Base-by-base conservation (phyloP, 2,888 invertebrate genomes). In the Merodon equestris region DNA sequence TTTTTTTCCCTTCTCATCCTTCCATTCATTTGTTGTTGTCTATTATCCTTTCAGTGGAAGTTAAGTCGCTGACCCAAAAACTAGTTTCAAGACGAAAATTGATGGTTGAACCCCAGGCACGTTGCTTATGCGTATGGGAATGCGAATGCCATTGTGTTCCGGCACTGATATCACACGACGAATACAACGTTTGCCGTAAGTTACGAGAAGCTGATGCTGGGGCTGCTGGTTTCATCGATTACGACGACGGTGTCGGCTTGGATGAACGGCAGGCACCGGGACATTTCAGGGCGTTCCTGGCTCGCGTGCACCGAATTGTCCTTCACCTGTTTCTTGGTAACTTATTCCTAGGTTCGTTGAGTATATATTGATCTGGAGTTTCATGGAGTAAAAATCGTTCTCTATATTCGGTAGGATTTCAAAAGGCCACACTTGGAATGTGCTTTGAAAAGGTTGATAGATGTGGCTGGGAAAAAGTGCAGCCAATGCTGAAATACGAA, bases 81-180 rank as follows among this genome's bases (percentile, higher is more conserved):
- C 72, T 82, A 58, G 74, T 84, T 34, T 68, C 84, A 17, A 67
- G 68, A 61, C 85, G 88, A 27, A 19, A 81, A 13, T 82, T 87
- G 72, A 77, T 82, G 12, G 75, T 87, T 34, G 83, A 85, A 66
- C 81, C 82, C n/a, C 75, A 83, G 53, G 74, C 82, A 9, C 85
- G 88, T 47, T 87, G 88, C 70, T 83, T 87, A 47, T 87, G 88
- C 74, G 70, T 87, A 9, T 86, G 86, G 86, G 82, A 85, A 14
- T 87, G 88, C 60, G 79, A 82, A 2, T 87, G 87, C 40, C 84
- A 86, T 50, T 87, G 88, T 61, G 77, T 86, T 13, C 63, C 75
- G 13, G 83, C 84, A 54, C 56, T 84, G n/a, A 84, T 85, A 60
- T 82, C 84, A 3, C 82, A 83, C 53, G 81, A 83, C 1, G 83